A percentile compares a stretch with the other conserved stretches of the same genome.
These are phyloP conservation scores for Diadromus collaris DNA, from an alignment of 2,888 invertebrate genomes.

Conservation along the genomic window DNA sequence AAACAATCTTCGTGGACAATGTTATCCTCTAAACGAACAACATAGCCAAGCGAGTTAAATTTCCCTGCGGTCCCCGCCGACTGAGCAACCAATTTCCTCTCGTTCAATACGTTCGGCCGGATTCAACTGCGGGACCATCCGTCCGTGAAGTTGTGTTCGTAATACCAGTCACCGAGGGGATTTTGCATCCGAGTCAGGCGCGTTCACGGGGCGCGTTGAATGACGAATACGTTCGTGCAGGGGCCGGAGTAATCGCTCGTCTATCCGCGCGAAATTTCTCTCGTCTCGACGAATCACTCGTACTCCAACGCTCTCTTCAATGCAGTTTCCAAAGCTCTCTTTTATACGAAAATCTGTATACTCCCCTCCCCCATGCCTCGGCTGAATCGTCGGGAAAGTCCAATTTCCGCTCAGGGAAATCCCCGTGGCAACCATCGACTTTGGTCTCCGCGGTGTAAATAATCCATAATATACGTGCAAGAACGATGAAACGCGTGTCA, in stretches of 20 bases:
- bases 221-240: constrained; percentile 25
- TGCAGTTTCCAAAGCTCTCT: neutral
- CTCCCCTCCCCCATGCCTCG: neutral
- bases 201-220: neutral
- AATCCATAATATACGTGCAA: constrained; percentile 13
- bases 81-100: neutral
- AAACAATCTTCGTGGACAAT: neutral
- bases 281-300: constrained; percentile 15
- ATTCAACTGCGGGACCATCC: neutral
- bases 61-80: neutral
- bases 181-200: constrained; percentile 16
- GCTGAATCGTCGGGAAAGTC: constrained; percentile 24
- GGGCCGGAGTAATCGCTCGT: constrained; percentile 8
- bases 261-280: constrained; percentile 31
- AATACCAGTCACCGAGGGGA: neutral
- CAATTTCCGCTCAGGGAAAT: constrained; percentile 31
- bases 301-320: neutral
- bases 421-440: constrained; percentile 31
- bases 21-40: neutral
- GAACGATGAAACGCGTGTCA: neutral
- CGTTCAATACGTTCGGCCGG: constrained; percentile 1
- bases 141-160: constrained; percentile 1
- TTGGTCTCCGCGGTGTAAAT: constrained; percentile 21
- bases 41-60: neutral
- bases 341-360: neutral